Conservation (phyloP, 2,113 vertebrate species). For the Petrocephalus microphthalmus region DNA sequence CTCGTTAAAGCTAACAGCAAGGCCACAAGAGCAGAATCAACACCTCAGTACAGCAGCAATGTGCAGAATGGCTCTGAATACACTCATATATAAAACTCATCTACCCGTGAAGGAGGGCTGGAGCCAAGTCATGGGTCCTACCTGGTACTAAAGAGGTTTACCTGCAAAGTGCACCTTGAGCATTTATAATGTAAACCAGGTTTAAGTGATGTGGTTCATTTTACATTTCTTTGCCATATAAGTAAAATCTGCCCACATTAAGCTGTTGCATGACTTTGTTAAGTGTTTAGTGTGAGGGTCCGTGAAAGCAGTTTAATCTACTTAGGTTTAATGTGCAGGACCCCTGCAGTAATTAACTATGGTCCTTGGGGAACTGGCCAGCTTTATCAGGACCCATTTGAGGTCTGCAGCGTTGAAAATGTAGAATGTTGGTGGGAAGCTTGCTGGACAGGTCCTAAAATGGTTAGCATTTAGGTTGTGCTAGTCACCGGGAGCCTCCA, state of each 20-base stretch:
- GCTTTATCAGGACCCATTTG: neutral
- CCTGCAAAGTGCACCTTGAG: neutral
- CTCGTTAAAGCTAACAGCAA: neutral
- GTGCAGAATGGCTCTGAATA: no score
- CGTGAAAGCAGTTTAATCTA: neutral
- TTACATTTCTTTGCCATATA: neutral
- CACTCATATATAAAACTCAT: no score
- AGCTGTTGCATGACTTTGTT: neutral
- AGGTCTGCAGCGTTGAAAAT: neutral
- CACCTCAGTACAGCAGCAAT: neutral
- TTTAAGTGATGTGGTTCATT: neutral
- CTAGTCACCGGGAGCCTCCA: neutral
- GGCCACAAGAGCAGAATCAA: neutral
- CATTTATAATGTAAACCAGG: neutral
- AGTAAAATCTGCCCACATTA: neutral
- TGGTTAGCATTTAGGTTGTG: neutral
- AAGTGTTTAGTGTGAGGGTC: neutral
- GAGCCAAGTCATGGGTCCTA: no score
- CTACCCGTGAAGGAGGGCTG: no score
- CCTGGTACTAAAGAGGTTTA: neutral
- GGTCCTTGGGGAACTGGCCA: neutral
- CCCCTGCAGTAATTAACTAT: neutral
- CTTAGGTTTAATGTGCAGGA: neutral
- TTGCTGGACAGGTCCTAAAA: neutral
- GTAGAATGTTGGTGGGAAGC: neutral